phyloP scores from a whole-genome alignment of 1,140 invertebrate species.

The Medauroidea extradentata region DNA sequence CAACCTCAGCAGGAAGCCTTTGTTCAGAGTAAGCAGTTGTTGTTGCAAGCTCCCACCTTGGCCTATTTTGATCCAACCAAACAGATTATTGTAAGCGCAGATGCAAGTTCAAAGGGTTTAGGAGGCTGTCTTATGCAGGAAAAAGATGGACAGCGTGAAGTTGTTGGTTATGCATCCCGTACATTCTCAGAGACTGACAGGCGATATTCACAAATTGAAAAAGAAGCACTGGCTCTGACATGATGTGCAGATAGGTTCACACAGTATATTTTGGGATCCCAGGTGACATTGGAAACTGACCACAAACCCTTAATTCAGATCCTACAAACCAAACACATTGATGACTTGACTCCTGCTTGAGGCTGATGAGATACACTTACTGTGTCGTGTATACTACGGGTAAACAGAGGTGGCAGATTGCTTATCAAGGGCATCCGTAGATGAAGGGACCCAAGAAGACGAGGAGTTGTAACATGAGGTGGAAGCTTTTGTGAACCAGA shows the following conservation, averaged over 20 bases:
- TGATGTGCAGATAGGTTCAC: slow-evolving; percentile 41
- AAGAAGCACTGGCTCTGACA: slow-evolving; percentile 48
- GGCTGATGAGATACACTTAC: slow-evolving; percentile 36
- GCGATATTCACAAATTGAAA: slow-evolving; percentile 43
- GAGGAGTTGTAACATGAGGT: slow-evolving; percentile 17
- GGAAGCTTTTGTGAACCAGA: slow-evolving; percentile 12
- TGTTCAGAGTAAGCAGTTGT: slow-evolving; percentile 28
- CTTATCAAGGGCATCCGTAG: slow-evolving; percentile 16
- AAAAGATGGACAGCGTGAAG: slow-evolving; percentile 20
- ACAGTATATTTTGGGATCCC: slow-evolving; percentile 28
- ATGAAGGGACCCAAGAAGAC: slow-evolving; percentile 19
- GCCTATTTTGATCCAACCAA: slow-evolving; percentile 24
- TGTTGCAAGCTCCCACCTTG: slow-evolving; percentile 24
- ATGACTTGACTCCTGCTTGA: slow-evolving; percentile 34
- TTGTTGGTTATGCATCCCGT: slow-evolving; percentile 35
- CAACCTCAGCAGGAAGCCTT: slow-evolving; percentile 22
- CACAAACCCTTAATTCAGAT: slow-evolving; percentile 33
- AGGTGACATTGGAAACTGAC: slow-evolving; percentile 32
- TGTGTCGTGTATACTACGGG: slow-evolving; percentile 32
- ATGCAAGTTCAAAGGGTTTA: slow-evolving; percentile 16
- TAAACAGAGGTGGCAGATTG: slow-evolving; percentile 32
- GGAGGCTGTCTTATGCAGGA: slow-evolving; percentile 27
- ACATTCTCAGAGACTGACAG: slow-evolving; percentile 24
- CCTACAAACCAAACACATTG: slow-evolving; percentile 26
- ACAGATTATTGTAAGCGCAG: slow-evolving; percentile 9